Base-by-base conservation (phyloP, 2,113 vertebrate species). In the Isichthys henryi region DNA sequence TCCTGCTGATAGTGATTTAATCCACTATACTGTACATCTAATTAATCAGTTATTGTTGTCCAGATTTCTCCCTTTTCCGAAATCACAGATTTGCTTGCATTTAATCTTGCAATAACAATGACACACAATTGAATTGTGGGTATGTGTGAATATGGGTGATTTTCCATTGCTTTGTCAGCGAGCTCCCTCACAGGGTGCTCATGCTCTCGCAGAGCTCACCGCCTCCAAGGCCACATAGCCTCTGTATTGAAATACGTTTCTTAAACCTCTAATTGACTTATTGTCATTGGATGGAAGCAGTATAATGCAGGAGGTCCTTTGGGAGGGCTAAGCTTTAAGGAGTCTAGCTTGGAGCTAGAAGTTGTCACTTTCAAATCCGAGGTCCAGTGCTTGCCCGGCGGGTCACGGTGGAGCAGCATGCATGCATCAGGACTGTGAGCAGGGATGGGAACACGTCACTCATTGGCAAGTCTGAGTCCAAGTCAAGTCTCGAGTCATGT, bases 161-260 rank as follows among this genome's bases (percentile, higher is more conserved):
- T 87, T 87, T 50, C 85, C 31, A 1, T 8, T 50, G 48, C 46
- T 56, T 86, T 86, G 15, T 35, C 27, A 3, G 46, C 2, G 49
- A 27, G 48, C 85, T 56, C 13, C 48, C 27, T 53, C 27, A 53
- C 85, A 6, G 85, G 5, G 49, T 39, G 85, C 50, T 27, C 23
- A 50, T 86, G 2, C 9, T 50, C 45, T 50, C 85, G 3, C 31
- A 53, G 15, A 87, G 27, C 23, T 15, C 31, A 0, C 13, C 31
- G 19, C 50, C 31, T 31, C 31, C 50, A 35, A 9, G 19, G 39
- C 3, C 48, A 3, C 50, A 43, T 52, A 53, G 84, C 48, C 46
- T 45, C 82, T 84, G 82, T 84, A 84, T 80, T 43, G 35, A 80
- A 80, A 85, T 49, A 85, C 82, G 49, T 86, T n/a, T 49, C 10